Conservation (phyloP, 1,140 invertebrate species). For the Coelopa frigida region DNA sequence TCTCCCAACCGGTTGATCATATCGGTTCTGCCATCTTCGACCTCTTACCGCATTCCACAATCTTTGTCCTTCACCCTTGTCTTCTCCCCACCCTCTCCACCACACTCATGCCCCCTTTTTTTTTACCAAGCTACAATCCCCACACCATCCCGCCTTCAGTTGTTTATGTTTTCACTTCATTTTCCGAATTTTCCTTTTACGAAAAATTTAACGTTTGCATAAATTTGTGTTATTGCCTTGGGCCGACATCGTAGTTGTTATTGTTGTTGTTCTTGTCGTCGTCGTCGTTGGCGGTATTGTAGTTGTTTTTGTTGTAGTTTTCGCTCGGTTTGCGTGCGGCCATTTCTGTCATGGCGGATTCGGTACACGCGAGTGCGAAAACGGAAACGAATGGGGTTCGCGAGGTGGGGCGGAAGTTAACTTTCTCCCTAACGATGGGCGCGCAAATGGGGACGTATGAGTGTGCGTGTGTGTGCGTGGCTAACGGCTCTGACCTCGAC, state of each 20-base stretch:
- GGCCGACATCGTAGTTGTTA: background rate
- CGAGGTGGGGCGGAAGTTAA: background rate
- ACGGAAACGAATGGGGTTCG: background rate
- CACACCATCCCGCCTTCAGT: background rate
- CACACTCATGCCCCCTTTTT: background rate
- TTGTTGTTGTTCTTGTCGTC: too few relatives aligned
- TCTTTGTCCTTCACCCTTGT: constrained; percentile 1
- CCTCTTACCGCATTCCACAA: too few relatives aligned
- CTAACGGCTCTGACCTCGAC: background rate
- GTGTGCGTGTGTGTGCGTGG: background rate
- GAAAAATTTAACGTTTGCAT: constrained; percentile 43
- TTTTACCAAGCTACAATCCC: constrained; percentile 4
- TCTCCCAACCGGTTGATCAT: too few relatives aligned
- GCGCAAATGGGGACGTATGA: background rate
- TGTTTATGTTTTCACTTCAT: constrained; percentile 9
- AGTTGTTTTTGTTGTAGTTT: background rate
- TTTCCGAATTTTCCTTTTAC: constrained; percentile 17
- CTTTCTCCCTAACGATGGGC: background rate
- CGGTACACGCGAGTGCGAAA: background rate
- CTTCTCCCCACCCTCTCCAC: background rate
- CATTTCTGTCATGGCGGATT: background rate
- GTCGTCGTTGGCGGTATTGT: background rate
- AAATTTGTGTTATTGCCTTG: constrained; percentile 44
- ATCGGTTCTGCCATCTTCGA: too few relatives aligned
- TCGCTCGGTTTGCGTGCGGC: background rate